phyloP scores from a whole-genome alignment of 2,113 vertebrate species.

The Microcebus tavaratra region DNA sequence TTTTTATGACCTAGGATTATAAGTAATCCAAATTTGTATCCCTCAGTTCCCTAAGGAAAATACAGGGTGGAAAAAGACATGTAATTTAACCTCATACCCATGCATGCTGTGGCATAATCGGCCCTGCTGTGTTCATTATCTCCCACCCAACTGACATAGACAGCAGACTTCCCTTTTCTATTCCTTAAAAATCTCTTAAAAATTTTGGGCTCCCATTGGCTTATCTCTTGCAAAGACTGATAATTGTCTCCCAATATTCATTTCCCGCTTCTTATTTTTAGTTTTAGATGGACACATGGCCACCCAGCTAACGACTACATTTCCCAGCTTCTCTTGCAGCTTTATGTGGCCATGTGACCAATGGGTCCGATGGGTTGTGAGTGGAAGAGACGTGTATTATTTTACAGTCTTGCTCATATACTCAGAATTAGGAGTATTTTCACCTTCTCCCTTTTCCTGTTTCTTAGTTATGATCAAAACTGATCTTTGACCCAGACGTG shows the following conservation, averaged over 20 bases:
- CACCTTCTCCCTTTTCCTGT: neutral
- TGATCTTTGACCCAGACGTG: neutral
- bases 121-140: neutral
- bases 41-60: neutral
- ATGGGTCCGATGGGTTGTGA: too few relatives aligned
- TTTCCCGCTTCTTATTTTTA: neutral
- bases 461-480: neutral
- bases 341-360: neutral
- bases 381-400: neutral
- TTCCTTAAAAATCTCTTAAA: neutral
- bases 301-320: neutral
- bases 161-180: neutral
- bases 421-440: neutral
- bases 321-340: neutral
- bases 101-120: neutral
- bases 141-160: neutral
- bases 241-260: neutral
- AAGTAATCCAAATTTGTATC: neutral
- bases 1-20: neutral
- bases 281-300: too few relatives aligned
- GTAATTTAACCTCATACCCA: neutral
- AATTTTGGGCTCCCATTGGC: neutral
- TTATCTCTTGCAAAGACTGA: neutral
- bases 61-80: neutral
- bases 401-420: neutral